Conservation (phyloP, 2,797 vertebrate genomes). For the Rhinophrynus dorsalis region DNA sequence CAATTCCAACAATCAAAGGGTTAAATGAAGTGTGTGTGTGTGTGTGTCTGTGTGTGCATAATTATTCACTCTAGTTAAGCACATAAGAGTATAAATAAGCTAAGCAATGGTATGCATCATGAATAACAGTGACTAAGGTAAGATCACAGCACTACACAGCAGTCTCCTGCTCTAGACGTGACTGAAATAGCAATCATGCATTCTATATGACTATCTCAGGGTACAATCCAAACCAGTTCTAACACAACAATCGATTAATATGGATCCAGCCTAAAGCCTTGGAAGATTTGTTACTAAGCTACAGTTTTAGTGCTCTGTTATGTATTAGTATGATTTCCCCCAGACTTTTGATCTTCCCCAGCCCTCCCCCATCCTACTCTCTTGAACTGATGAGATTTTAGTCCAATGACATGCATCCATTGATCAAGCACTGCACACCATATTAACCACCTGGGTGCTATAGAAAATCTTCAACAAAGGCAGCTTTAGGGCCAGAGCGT, state of each 20-base stretch:
- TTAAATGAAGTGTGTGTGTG: too few species aligned
- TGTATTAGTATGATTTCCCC: not conserved
- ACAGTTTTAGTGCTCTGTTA: constrained; percentile 17
- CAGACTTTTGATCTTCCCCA: not conserved
- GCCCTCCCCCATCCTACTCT: not conserved
- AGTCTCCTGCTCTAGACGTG: constrained; percentile 7
- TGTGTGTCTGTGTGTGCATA: too few species aligned
- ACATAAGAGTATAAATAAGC: not conserved
- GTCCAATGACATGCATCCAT: constrained; percentile 6
- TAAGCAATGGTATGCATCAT: not conserved
- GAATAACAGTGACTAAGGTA: not conserved
- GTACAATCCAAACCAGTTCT: constrained; percentile 3
- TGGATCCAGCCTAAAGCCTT: constrained; percentile 17
- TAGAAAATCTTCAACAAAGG: too few species aligned
- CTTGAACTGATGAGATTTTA: not conserved
- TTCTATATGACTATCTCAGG: constrained; percentile 2
- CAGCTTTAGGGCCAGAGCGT: too few species aligned
- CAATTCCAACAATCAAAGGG: too few species aligned
- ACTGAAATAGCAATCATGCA: constrained; percentile 22
- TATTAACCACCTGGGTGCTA: too few species aligned
- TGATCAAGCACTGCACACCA: constrained; percentile 10
- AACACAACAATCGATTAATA: constrained; percentile 29
- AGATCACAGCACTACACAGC: constrained; percentile 11
- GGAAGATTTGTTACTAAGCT: constrained; percentile 19
- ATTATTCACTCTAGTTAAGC: not conserved